These are phyloP conservation scores for Ctenochaetus hawaiiensis DNA, from an alignment of 2,797 vertebrate species.

Conservation along the genomic window DNA sequence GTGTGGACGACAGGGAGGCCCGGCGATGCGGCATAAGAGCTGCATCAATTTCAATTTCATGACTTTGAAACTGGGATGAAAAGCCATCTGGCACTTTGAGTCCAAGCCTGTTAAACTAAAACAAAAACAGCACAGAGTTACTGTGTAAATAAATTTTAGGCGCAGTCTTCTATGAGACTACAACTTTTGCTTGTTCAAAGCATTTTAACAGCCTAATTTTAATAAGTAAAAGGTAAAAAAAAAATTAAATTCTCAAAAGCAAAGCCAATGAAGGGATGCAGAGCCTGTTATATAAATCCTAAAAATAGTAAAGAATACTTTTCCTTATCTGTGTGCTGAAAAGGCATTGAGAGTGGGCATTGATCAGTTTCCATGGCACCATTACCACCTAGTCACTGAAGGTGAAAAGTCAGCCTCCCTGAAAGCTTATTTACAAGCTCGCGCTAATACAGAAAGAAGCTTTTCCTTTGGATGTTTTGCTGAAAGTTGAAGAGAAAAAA, in stretches of 20 bases:
- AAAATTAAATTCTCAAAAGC: neutral
- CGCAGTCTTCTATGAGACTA: neutral
- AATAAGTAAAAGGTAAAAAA: neutral
- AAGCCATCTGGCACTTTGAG: neutral
- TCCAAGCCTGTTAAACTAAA: conserved; percentile 5
- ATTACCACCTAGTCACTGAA: conserved; percentile 76
- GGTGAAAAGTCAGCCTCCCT: conserved; percentile 70
- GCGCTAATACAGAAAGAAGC: conserved; percentile 38
- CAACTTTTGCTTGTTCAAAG: too few species aligned
- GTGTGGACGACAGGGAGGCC: conserved; percentile 27
- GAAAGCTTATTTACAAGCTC: conserved; percentile 31
- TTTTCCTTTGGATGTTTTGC: conserved; percentile 33
- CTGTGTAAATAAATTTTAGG: neutral
- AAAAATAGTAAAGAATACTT: conserved; percentile 60
- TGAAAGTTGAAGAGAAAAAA: conserved; percentile 20
- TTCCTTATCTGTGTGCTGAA: conserved; percentile 52
- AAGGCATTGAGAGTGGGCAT: conserved; percentile 71
- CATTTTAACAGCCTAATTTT: neutral
- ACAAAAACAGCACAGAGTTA: neutral
- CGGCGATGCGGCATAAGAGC: conserved; percentile 16
- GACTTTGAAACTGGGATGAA: conserved; percentile 12
- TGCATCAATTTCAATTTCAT: conserved; percentile 29
- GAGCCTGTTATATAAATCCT: conserved; percentile 47
- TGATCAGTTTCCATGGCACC: conserved; percentile 73
- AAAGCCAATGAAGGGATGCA: neutral